Conservation (phyloP, 2,888 invertebrate genomes). For the Metallyticus violacea region DNA sequence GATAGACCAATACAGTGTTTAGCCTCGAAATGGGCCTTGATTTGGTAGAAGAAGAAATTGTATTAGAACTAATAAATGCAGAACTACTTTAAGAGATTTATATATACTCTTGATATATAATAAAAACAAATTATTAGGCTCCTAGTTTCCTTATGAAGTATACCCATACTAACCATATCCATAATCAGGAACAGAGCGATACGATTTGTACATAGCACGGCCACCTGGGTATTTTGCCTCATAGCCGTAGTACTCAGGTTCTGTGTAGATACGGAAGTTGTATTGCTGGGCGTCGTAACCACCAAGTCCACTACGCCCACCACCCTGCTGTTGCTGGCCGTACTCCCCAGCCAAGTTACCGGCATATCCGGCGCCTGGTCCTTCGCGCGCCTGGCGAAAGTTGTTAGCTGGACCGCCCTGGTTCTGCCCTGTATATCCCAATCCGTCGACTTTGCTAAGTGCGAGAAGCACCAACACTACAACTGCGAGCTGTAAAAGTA, state of each 20-base stretch:
- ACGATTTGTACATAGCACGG: conserved; percentile 26
- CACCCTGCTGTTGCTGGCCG: not conserved
- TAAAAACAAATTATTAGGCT: not conserved
- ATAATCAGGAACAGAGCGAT: not conserved
- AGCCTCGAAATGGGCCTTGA: too few relatives aligned
- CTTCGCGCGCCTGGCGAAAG: not conserved
- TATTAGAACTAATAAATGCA: too few relatives aligned
- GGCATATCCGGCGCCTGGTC: not conserved
- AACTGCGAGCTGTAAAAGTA: not conserved
- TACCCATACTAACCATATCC: not conserved
- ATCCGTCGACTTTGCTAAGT: not conserved
- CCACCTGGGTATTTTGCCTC: conserved; percentile 29
- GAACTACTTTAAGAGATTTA: not conserved
- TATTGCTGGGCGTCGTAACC: conserved; percentile 12
- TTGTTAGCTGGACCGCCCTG: not conserved
- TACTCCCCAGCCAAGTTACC: not conserved
- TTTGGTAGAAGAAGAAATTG: too few relatives aligned
- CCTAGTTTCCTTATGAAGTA: not conserved
- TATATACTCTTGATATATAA: not conserved
- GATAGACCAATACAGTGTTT: too few relatives aligned
- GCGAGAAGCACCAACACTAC: not conserved
- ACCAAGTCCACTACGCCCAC: too few relatives aligned
- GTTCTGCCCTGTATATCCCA: not conserved
- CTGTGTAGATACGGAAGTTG: conserved; percentile 17
- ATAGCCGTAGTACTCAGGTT: conserved; percentile 28